Percentiles rank a stretch among this genome's conserved stretches.
phyloP scores from a whole-genome alignment of 2,113 vertebrate genomes.

The Varanus salvator region DNA sequence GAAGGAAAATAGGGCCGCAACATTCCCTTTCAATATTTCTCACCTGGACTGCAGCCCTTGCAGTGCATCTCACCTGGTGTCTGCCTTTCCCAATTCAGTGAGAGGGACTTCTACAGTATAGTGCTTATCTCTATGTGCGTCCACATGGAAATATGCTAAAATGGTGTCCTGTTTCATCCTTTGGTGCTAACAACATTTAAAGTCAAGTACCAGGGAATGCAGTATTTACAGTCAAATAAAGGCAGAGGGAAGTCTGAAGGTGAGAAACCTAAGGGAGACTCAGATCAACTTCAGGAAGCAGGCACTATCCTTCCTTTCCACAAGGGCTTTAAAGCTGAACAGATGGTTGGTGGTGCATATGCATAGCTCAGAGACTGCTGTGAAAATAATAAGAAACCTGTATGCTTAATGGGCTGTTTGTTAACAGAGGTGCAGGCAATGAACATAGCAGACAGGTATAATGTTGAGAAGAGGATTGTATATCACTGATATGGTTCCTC shows the following conservation, averaged over 20 bases:
- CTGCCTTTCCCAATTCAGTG: too few relatives aligned
- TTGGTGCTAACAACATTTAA: not conserved
- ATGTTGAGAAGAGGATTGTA: slow-evolving; percentile 26
- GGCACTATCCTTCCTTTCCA: not conserved
- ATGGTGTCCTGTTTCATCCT: too few relatives aligned
- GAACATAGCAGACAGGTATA: slow-evolving; percentile 45
- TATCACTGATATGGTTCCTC: slow-evolving; percentile 38
- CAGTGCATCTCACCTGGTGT: too few relatives aligned
- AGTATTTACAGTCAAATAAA: slow-evolving; percentile 5
- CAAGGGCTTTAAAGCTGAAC: slow-evolving; percentile 38
- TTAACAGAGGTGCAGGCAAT: slow-evolving; percentile 58
- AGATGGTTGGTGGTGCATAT: slow-evolving; percentile 53
- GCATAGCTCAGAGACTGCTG: slow-evolving; percentile 42
- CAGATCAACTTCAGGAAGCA: slow-evolving; percentile 25
- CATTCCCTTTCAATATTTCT: too few relatives aligned
- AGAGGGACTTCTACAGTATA: too few relatives aligned
- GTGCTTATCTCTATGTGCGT: too few relatives aligned
- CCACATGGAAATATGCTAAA: too few relatives aligned
- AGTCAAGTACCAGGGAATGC: not conserved
- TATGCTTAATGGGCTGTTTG: slow-evolving; percentile 38
- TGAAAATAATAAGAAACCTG: slow-evolving; percentile 50
- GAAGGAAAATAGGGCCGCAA: too few relatives aligned
- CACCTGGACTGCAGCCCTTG: too few relatives aligned
- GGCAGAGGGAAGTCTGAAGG: not conserved
- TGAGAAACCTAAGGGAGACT: slow-evolving; percentile 10